Evolutionary conservation across 1,140 invertebrate species (phyloP).

Genomic region (Ephestia elutella): DNA sequence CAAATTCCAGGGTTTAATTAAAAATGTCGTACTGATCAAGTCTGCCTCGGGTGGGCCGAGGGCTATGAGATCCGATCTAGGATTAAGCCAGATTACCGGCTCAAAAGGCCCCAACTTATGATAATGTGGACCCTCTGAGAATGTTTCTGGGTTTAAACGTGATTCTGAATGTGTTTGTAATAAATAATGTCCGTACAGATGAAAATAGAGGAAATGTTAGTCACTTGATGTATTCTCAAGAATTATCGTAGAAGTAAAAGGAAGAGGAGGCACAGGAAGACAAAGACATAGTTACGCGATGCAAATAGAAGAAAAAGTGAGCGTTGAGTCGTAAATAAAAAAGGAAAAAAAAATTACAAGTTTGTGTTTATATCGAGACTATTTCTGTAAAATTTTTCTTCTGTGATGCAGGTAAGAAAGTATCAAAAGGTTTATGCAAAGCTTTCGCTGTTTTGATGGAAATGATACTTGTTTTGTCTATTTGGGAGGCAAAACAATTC

Average conservation of each 20-base stretch:
- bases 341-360: too few species aligned
- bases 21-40: constrained; percentile 8
- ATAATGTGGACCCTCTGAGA: constrained; percentile 42
- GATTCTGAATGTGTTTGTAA: constrained; percentile 23
- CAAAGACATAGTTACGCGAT: too few species aligned
- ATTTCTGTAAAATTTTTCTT: background rate
- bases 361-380: too few species aligned
- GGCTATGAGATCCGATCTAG: constrained; percentile 17
- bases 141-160: constrained; percentile 16
- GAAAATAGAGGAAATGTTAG: too few species aligned
- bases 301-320: too few species aligned
- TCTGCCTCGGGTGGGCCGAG: background rate
- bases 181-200: background rate
- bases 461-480: constrained; percentile 2
- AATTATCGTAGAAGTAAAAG: too few species aligned
- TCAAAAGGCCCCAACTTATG: constrained; percentile 51
- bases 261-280: too few species aligned
- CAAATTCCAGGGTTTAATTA: constrained; percentile 8
- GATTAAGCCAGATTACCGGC: constrained; percentile 42
- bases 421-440: background rate
- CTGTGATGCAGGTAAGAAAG: background rate
- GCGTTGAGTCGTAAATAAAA: too few species aligned
- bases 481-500: background rate
- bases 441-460: background rate
- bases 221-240: too few species aligned